phyloP scores from a whole-genome alignment of 2,113 vertebrate genomes.

The Solea senegalensis region DNA sequence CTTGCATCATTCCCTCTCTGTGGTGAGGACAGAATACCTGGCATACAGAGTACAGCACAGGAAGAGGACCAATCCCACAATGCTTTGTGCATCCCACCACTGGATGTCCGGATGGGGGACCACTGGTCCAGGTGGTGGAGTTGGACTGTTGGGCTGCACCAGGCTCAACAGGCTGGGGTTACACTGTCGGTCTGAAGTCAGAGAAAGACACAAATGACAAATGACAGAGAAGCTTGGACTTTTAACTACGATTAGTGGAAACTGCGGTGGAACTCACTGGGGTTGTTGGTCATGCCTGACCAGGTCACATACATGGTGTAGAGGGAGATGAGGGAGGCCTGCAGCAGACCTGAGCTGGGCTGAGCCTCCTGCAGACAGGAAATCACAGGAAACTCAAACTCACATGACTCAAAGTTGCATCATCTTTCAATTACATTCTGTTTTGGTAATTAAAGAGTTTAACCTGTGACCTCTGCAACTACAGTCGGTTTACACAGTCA shows the following conservation, averaged over 20 bases:
- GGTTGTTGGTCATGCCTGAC: conserved; percentile 90
- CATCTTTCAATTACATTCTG: too few species aligned
- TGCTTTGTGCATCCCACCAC: conserved; percentile 93
- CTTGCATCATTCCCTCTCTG: not conserved
- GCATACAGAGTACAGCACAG: conserved; percentile 91
- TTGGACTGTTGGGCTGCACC: conserved; percentile 60
- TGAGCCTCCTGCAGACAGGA: conserved; percentile 84
- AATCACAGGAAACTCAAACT: not conserved
- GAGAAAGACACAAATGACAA: not conserved
- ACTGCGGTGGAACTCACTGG: conserved; percentile 79
- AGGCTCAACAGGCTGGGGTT: conserved; percentile 89
- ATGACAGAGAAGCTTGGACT: not conserved
- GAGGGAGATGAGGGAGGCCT: conserved; percentile 89
- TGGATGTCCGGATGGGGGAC: conserved; percentile 46
- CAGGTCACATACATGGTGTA: conserved; percentile 94
- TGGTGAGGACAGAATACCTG: conserved; percentile 78
- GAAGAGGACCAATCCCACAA: conserved; percentile 89
- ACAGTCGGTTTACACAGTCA: too few species aligned
- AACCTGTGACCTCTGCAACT: too few species aligned
- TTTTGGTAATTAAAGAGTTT: too few species aligned
- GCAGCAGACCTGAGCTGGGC: conserved; percentile 92
- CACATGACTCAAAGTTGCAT: not conserved
- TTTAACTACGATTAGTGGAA: not conserved
- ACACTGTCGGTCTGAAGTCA: conserved; percentile 80
- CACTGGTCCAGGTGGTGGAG: conserved; percentile 44